Percentiles rank a stretch among this genome's conserved stretches.
These are phyloP conservation scores for Apantesis nais DNA, from an alignment of 2,888 invertebrate species.

Conservation along the genomic window DNA sequence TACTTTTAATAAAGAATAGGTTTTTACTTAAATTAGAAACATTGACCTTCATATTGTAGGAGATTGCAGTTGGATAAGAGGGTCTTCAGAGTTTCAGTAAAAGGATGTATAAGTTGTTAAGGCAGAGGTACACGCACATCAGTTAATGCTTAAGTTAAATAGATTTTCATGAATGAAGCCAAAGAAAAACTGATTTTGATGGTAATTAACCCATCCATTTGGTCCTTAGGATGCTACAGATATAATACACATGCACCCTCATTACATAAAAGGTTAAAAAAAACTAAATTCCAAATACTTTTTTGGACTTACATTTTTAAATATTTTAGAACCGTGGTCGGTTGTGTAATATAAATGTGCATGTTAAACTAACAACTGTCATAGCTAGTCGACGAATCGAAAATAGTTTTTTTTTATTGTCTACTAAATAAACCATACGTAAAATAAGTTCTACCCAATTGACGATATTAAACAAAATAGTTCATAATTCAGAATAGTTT, in stretches of 20 bases:
- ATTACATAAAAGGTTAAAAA: not conserved
- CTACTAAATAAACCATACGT: not conserved
- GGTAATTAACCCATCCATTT: too few relatives aligned
- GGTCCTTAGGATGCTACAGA: not conserved
- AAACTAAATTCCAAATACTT: not conserved
- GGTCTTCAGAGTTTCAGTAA: not conserved
- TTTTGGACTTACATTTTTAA: not conserved
- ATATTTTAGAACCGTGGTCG: slow-evolving; percentile 16
- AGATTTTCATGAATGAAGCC: not conserved
- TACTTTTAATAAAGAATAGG: too few relatives aligned
- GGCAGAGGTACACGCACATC: too few relatives aligned
- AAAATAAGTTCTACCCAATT: not conserved
- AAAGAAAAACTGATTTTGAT: too few relatives aligned
- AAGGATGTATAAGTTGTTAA: not conserved
- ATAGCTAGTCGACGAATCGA: slow-evolving; percentile 11
- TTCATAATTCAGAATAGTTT: too few relatives aligned
- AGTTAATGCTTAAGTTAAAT: not conserved
- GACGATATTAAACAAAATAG: not conserved
- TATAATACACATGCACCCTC: not conserved
- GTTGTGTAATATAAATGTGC: not conserved
- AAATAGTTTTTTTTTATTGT: slow-evolving; percentile 16
- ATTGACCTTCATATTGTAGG: not conserved
- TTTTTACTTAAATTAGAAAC: too few relatives aligned
- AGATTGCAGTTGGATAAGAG: not conserved
- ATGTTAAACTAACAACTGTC: slow-evolving; percentile 10